Evolutionary conservation across 2,113 vertebrate species (phyloP).

Genomic region (Mormyrus iriodes): DNA sequence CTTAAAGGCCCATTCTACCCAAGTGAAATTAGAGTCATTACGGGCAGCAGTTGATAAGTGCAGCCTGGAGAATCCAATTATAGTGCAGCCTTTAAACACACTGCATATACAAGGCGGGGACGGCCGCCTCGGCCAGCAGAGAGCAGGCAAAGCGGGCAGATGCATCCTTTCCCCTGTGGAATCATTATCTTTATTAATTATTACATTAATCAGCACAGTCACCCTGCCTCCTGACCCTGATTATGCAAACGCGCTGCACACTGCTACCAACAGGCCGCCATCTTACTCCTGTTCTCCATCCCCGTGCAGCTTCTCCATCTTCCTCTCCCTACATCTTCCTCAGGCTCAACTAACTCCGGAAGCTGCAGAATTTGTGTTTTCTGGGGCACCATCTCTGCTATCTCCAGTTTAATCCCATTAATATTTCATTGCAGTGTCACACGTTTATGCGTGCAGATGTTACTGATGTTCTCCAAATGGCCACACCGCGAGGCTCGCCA

Average conservation of each 20-base stretch:
- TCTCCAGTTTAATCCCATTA: background rate
- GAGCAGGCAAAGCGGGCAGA: background rate
- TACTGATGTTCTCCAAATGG: background rate
- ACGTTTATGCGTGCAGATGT: background rate
- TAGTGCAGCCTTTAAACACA: background rate
- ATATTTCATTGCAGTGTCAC: background rate
- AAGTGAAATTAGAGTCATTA: background rate
- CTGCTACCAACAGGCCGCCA: background rate
- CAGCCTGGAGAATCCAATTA: background rate
- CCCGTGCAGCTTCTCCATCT: background rate
- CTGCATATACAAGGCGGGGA: background rate
- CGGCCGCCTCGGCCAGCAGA: background rate
- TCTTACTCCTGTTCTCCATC: background rate
- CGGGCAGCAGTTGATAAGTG: background rate
- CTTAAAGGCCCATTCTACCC: background rate
- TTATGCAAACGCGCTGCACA: background rate
- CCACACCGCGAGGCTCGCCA: background rate
- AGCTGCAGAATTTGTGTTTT: background rate
- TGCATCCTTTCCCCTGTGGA: background rate
- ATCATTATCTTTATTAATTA: constrained; percentile 4
- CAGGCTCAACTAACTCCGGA: background rate
- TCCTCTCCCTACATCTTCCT: background rate
- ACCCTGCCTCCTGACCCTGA: background rate
- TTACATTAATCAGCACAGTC: background rate
- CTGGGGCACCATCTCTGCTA: background rate